Base-by-base conservation (phyloP, 2,797 vertebrate genomes). In the Momotus momota region DNA sequence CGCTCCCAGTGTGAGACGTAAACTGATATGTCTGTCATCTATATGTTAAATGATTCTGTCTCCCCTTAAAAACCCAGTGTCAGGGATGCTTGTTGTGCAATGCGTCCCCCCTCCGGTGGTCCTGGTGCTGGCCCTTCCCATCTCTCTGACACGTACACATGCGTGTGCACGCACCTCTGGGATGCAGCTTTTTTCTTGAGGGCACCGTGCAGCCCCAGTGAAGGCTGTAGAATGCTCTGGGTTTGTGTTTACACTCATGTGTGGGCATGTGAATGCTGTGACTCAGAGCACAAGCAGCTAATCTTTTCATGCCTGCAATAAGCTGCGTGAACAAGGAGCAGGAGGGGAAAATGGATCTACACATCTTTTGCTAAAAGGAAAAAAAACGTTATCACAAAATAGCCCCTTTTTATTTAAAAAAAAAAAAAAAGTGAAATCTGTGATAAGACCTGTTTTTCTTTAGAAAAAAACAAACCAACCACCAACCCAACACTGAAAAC, bases 181-280 rank as follows among this genome's bases (percentile, higher is more conserved):
- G 17, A 48, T 46, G 23, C 65, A 64, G 31, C 27, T 41, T 60
- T 54, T 49, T 49, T 43, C 54, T 41, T 31, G 18, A 22, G 71
- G 58, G 22, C 31, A 31, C 9, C 4, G 2, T 14, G 26, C 43
- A 48, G 61, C 55, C 45, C 19, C n/a, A 35, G 35, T 45, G 79
- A 60, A 31, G 20, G 5, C 6, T 61, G 58, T 12, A 41, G 16
- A 45, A 15, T 23, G 43, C 40, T 49, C 54, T 73, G 49, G 18
- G 29, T 58, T 80, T 64, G 38, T 29, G 51, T 65, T 75, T 71
- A 31, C 40, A 4, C 57, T 52, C 5, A 2, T 35, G 35, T 3
- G 1, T n/a, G n/a, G 78, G 49, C 33, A 8, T 0, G 1, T 7
- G 9, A 26, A 22, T 61, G 38, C 81, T 1, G 4, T 38, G 54